Conservation (phyloP, 1,140 invertebrate genomes). For the Battus philenor region DNA sequence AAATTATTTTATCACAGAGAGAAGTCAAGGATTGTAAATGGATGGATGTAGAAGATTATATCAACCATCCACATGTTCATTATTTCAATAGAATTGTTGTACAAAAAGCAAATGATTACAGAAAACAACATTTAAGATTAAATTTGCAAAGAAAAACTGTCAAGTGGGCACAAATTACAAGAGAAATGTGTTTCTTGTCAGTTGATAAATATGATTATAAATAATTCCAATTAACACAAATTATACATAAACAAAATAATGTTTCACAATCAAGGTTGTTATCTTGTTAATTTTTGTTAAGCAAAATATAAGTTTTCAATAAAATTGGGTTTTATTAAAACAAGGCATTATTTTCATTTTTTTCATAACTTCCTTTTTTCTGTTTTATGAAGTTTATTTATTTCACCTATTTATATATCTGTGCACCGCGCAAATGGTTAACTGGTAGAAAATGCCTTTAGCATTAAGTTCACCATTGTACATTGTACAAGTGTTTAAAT, state of each 20-base stretch:
- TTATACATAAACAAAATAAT: too few species aligned
- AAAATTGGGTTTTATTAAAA: not conserved
- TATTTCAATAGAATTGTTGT: constrained; percentile 83
- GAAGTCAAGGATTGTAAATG: constrained; percentile 88
- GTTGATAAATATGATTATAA: constrained; percentile 33
- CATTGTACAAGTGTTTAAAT: too few species aligned
- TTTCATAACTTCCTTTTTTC: too few species aligned
- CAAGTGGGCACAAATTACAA: constrained; percentile 38
- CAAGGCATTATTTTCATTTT: not conserved
- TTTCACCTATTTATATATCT: too few species aligned
- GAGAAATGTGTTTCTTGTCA: constrained; percentile 49
- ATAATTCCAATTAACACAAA: too few species aligned
- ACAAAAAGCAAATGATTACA: constrained; percentile 80
- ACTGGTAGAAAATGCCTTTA: too few species aligned
- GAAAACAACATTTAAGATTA: constrained; percentile 78
- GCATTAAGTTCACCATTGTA: too few species aligned
- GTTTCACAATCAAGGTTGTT: too few species aligned
- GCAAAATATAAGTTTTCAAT: not conserved
- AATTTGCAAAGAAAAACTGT: constrained; percentile 68
- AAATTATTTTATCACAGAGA: constrained; percentile 81
- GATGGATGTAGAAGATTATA: constrained; percentile 89
- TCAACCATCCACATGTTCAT: constrained; percentile 83
- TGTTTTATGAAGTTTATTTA: too few species aligned
- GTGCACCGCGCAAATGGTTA: too few species aligned
- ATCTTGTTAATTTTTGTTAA: not conserved